Evolutionary conservation across 2,113 vertebrate species (phyloP).

Genomic region (Antennarius striatus): DNA sequence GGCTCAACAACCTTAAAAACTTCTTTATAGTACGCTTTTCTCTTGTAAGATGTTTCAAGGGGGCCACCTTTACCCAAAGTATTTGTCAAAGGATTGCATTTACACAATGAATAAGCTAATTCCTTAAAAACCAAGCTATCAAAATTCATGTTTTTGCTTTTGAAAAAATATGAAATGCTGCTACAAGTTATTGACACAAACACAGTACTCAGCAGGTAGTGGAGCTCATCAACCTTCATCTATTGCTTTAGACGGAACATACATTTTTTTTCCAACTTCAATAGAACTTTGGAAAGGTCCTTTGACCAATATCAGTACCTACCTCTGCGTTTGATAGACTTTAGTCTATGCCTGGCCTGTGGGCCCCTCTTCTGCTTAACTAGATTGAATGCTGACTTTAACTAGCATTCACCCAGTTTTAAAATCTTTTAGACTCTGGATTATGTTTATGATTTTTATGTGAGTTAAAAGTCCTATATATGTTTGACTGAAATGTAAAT

Average conservation of each 20-base stretch:
- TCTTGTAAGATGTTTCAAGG: constrained; percentile 26
- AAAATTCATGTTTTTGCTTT: constrained; percentile 1
- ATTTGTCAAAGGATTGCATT: constrained; percentile 29
- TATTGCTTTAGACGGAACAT: constrained; percentile 1
- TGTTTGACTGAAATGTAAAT: too few relatives aligned
- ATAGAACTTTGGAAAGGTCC: constrained; percentile 20
- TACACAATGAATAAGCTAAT: constrained; percentile 4
- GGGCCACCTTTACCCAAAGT: constrained; percentile 12
- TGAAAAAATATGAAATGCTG: constrained; percentile 12
- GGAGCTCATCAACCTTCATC: neutral
- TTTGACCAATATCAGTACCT: neutral
- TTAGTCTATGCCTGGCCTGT: neutral
- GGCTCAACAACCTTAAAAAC: constrained; percentile 28
- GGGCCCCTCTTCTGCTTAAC: neutral
- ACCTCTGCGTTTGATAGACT: neutral
- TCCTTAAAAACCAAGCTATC: neutral
- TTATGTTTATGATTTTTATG: too few relatives aligned
- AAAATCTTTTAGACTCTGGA: constrained; percentile 15
- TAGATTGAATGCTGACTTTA: neutral
- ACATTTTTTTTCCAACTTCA: constrained; percentile 17
- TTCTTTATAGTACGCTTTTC: constrained; percentile 29
- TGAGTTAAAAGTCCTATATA: too few relatives aligned
- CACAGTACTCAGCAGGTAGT: neutral
- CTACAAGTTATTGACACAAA: neutral
- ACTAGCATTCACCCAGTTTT: constrained; percentile 1